Base-by-base conservation (phyloP, 2,888 invertebrate genomes). In the Volucella bombylans region DNA sequence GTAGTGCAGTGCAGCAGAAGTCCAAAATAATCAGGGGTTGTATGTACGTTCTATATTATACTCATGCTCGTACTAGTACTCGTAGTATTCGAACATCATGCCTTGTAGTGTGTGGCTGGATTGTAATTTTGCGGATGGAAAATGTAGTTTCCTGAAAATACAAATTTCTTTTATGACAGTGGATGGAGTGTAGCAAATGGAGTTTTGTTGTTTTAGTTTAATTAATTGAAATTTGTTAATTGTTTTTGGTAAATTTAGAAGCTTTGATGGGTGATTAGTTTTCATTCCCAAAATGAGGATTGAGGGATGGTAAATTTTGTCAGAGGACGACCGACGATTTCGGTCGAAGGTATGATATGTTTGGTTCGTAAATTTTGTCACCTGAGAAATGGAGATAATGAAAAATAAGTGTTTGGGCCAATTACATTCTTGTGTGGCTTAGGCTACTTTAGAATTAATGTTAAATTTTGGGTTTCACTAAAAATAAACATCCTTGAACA, bases 201-300 rank as follows among this genome's bases (percentile, higher is more conserved):
- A 39, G n/a, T 59, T 74, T 49, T 64, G 73, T 73, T 79, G 82
- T 83, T 79, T 69, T 61, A 79, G 68, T 69, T 69, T 79, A 83
- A 79, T 83, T 74, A 74, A 83, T 83, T 74, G 74, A 82, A 79
- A 54, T 78, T 79, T 65, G 73, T 79, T 83, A 69, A 83, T 83
- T 82, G 79, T 68, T 82, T 82, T 68, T 55, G 65, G 71, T 4
- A 73, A 73, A 47, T 43, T 43, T 49, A 41, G 55, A 73, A 47
- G 23, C 39, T 47, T 45, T 50, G 38, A 23, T 47, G 8, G 18
- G 39, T 73, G 57, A 15, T 59, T 57, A 43, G 15, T 74, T 57
- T 65, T 14, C 43, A 59, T 74, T 59, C 57, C 41, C 38, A 9
- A 10, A 6, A n/a, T 12, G n/a, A 45, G 45, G 12, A 45, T 45